These are phyloP conservation scores for Aspiorhynchus laticeps DNA, from an alignment of 2,113 vertebrate species.

Conservation along the genomic window DNA sequence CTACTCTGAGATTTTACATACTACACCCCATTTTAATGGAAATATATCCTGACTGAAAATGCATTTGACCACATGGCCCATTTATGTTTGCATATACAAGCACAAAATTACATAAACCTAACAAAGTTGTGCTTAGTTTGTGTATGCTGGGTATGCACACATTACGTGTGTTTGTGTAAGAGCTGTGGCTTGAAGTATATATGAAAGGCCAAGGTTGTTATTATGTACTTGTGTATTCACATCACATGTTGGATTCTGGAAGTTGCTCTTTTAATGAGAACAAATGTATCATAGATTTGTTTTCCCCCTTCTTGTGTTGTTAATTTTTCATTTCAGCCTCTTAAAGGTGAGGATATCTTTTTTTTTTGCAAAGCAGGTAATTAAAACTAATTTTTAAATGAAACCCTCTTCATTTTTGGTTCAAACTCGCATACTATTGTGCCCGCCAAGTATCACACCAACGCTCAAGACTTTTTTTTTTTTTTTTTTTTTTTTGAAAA, in stretches of 20 bases:
- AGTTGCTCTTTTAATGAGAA: conserved; percentile 72
- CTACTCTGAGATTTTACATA: conserved; percentile 62
- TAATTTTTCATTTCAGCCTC: conserved; percentile 64
- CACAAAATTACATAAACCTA: conserved; percentile 71
- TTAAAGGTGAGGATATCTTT: conserved; percentile 58
- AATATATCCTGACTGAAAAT: conserved; percentile 64
- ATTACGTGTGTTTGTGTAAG: conserved; percentile 59
- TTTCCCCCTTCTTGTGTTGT: conserved; percentile 56
- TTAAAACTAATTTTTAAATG: conserved; percentile 72
- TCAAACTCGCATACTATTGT: conserved; percentile 61
- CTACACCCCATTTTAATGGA: conserved; percentile 61
- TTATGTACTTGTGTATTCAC: conserved; percentile 76
- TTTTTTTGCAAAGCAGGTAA: conserved; percentile 69
- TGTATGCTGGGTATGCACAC: conserved; percentile 39
- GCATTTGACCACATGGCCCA: conserved; percentile 57
- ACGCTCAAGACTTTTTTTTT: conserved; percentile 51
- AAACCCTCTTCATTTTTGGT: conserved; percentile 55
- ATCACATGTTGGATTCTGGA: conserved; percentile 63
- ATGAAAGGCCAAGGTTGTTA: conserved; percentile 72
- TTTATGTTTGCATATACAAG: conserved; percentile 69
- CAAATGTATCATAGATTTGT: conserved; percentile 68
- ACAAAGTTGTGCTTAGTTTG: conserved; percentile 52
- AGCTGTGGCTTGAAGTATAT: conserved; percentile 60
- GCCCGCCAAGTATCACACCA: conserved; percentile 52
- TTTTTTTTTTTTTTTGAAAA: conserved; percentile 42